Percentiles rank a stretch among this genome's conserved stretches.
phyloP scores from a whole-genome alignment of 2,113 vertebrate species.

The Syngnathus typhle region DNA sequence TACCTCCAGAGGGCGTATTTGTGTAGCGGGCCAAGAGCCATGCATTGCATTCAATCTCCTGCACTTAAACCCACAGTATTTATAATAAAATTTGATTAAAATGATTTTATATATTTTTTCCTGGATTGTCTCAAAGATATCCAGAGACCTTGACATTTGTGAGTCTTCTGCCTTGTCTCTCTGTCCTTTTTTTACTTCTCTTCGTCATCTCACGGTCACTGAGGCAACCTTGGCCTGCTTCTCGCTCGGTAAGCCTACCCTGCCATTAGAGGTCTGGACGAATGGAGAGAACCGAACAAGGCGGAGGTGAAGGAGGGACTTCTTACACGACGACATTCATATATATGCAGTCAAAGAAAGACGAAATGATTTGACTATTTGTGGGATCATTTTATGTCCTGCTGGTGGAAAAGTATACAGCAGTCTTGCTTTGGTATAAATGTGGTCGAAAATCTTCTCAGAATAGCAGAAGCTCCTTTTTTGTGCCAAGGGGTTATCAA shows the following conservation, averaged over 20 bases:
- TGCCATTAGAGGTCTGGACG: slow-evolving; percentile 68
- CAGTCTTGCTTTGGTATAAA: neutral
- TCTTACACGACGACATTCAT: slow-evolving; percentile 24
- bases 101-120: slow-evolving; percentile 9
- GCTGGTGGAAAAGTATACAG: too few relatives aligned
- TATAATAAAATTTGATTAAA: neutral
- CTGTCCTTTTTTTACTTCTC: slow-evolving; percentile 17
- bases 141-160: slow-evolving; percentile 35
- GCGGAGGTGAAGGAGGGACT: slow-evolving; percentile 39
- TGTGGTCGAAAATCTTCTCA: neutral
- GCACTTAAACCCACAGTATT: neutral
- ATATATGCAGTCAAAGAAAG: slow-evolving; percentile 23
- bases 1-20: slow-evolving; percentile 49
- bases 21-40: slow-evolving; percentile 12
- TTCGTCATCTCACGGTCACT: slow-evolving; percentile 58
- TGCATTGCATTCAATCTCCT: slow-evolving; percentile 5
- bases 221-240: slow-evolving; percentile 63
- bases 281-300: slow-evolving; percentile 48
- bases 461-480: neutral
- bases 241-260: slow-evolving; percentile 58
- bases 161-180: slow-evolving; percentile 19
- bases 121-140: slow-evolving; percentile 32
- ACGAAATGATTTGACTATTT: neutral
- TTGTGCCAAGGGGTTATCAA: too few relatives aligned
- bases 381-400: too few relatives aligned